These are phyloP conservation scores for Tiliacea aurago DNA, from an alignment of 2,888 invertebrate species.

Conservation along the genomic window DNA sequence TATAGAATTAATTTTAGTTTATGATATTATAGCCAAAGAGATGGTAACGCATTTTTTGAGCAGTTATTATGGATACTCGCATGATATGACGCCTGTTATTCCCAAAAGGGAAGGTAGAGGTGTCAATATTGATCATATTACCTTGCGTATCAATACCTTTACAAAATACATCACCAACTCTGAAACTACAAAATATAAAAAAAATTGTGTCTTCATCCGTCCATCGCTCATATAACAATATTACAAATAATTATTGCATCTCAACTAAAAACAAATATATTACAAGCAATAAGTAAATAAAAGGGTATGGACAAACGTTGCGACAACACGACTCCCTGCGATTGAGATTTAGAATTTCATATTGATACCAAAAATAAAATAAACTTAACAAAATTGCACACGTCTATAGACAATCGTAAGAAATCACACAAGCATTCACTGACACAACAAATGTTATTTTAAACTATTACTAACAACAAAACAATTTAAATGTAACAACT, in stretches of 20 bases:
- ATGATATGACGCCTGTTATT: neutral
- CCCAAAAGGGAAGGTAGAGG: no score
- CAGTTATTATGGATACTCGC: neutral
- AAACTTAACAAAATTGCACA: slow-evolving; percentile 52
- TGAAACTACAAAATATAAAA: neutral
- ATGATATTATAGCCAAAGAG: neutral
- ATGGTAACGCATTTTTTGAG: neutral
- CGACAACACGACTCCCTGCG: slow-evolving; percentile 6
- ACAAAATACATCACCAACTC: neutral
- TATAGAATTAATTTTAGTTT: neutral
- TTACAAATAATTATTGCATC: slow-evolving; percentile 62
- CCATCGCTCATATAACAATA: slow-evolving; percentile 47
- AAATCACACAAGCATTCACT: slow-evolving; percentile 24
- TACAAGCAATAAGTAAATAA: slow-evolving; percentile 53
- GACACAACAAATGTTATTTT: slow-evolving; percentile 4
- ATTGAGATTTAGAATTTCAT: slow-evolving; percentile 11
- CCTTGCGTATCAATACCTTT: neutral
- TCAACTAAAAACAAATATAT: slow-evolving; percentile 60
- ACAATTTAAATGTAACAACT: slow-evolving; percentile 14
- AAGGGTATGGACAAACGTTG: neutral
- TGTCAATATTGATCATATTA: neutral
- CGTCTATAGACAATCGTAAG: neutral
- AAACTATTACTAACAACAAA: slow-evolving; percentile 29
- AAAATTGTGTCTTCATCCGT: neutral
- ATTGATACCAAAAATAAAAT: neutral